These are phyloP conservation scores for Sternarchorhynchus goeldii DNA, from an alignment of 2,797 vertebrate genomes.

Conservation along the genomic window DNA sequence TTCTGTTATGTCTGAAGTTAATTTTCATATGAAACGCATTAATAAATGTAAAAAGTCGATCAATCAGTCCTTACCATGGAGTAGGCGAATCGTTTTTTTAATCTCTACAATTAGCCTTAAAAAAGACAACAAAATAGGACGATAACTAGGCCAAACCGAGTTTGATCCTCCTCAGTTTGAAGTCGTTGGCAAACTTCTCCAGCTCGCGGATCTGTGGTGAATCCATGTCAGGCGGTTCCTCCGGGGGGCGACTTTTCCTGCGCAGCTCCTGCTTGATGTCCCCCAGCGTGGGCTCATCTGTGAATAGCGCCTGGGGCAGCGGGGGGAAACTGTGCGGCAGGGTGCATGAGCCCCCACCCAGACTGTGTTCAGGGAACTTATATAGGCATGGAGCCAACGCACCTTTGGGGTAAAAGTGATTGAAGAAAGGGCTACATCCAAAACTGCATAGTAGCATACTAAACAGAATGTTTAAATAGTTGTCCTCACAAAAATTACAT, in stretches of 20 bases:
- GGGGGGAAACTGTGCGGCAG: conserved; percentile 86
- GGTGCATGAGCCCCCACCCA: conserved; percentile 81
- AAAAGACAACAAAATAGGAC: background rate
- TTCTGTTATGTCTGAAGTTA: too few species aligned
- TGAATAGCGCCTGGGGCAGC: conserved; percentile 85
- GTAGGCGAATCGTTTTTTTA: too few species aligned
- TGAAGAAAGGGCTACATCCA: background rate
- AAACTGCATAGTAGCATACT: too few species aligned
- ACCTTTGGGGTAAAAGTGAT: conserved; percentile 67
- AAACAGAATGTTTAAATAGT: too few species aligned
- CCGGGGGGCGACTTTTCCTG: conserved; percentile 82
- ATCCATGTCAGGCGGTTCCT: conserved; percentile 90
- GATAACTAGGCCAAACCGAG: conserved; percentile 74
- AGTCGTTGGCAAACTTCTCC: conserved; percentile 97
- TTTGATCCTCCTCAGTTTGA: conserved; percentile 96
- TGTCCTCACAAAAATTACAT: too few species aligned
- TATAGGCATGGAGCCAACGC: conserved; percentile 92
- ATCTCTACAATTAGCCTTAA: too few species aligned
- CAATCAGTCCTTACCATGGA: too few species aligned
- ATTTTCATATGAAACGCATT: too few species aligned
- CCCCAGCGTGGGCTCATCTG: conserved; percentile 77
- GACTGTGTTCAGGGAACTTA: conserved; percentile 91
- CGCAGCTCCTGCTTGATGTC: conserved; percentile 90
- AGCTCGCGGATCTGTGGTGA: conserved; percentile 95
- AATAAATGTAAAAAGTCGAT: too few species aligned